Conservation (phyloP, 1,140 invertebrate genomes). For the Drosophila tsacasi region DNA sequence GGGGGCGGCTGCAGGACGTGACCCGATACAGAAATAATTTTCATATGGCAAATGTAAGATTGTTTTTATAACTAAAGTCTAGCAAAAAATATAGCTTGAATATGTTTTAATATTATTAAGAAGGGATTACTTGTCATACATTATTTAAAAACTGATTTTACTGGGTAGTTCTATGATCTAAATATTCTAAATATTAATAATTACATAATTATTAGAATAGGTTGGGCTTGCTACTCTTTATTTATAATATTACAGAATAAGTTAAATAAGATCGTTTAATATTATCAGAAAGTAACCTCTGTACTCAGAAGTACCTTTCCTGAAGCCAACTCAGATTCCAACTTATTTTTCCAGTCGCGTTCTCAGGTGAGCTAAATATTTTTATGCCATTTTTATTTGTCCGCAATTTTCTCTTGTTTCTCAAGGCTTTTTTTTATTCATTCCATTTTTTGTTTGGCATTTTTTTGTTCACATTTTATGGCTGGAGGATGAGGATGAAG, state of each 20-base stretch:
- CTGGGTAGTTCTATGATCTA: no score
- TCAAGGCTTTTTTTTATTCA: conserved; percentile 19
- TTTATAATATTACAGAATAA: neutral
- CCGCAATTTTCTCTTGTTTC: conserved; percentile 19
- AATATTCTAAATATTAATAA: no score
- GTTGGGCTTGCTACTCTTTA: no score
- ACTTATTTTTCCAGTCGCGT: neutral
- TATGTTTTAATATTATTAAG: neutral
- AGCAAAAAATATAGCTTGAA: neutral
- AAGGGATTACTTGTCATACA: no score
- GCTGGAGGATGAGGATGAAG: conserved; percentile 1
- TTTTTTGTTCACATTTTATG: conserved; percentile 57
- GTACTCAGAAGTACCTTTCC: neutral
- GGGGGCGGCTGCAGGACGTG: neutral
- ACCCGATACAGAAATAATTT: neutral
- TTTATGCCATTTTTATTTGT: conserved; percentile 50
- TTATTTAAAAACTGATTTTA: no score
- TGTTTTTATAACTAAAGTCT: neutral
- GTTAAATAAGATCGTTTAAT: no score
- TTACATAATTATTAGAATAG: no score
- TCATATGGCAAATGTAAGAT: no score
- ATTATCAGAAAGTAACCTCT: neutral
- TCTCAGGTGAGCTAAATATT: conserved; percentile 57
- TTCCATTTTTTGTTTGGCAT: conserved; percentile 17
- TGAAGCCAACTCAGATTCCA: no score